phyloP scores from a whole-genome alignment of 2,797 vertebrate species.

The Sardinella longiceps region DNA sequence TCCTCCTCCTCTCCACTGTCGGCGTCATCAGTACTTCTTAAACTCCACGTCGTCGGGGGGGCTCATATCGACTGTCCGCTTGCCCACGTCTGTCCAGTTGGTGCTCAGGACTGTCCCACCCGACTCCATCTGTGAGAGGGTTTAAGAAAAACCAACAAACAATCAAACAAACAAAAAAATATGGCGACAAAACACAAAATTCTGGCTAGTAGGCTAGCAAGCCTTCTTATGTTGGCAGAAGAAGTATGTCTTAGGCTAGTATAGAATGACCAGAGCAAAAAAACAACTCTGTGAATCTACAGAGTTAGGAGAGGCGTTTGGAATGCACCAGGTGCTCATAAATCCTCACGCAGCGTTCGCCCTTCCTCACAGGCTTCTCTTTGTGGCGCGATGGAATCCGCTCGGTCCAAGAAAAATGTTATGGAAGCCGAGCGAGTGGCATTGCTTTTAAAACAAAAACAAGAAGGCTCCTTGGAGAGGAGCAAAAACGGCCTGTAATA shows the following conservation, averaged over 20 bases:
- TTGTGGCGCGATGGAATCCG: neutral
- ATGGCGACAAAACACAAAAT: neutral
- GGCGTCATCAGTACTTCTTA: constrained; percentile 85
- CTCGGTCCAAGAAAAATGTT: neutral
- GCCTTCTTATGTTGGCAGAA: neutral
- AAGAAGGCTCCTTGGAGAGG: neutral
- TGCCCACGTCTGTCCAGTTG: constrained; percentile 95
- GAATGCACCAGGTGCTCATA: neutral
- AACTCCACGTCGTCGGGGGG: constrained; percentile 92
- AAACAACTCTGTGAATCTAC: neutral
- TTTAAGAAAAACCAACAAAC: no score
- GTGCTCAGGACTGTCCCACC: constrained; percentile 97
- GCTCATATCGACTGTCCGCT: constrained; percentile 90
- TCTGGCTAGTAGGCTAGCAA: neutral
- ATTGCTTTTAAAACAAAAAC: neutral
- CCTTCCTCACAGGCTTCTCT: neutral
- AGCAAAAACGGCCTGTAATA: neutral
- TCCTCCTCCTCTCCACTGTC: no score
- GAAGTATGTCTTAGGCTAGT: neutral
- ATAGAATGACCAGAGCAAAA: neutral
- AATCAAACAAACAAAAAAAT: neutral
- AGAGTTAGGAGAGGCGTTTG: neutral
- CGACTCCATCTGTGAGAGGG: constrained; percentile 88
- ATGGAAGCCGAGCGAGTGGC: neutral
- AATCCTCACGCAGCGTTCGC: neutral